Evolutionary conservation across 2,888 invertebrate species (phyloP).

Genomic region (Apodemia zela): DNA sequence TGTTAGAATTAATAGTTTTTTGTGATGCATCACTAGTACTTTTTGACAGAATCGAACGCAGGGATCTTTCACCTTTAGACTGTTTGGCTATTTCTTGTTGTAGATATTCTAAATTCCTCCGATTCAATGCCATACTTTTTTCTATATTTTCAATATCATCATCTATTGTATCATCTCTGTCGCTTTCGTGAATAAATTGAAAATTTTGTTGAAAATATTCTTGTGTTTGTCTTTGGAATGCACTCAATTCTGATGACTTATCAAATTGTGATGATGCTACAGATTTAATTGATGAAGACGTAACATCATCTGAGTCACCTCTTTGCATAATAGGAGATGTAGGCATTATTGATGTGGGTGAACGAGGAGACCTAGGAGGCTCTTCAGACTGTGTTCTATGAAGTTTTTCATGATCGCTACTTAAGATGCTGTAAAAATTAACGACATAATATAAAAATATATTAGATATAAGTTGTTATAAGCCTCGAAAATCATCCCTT

Average conservation of each 20-base stretch:
- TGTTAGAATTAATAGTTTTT: constrained; percentile 57
- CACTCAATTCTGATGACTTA: constrained; percentile 66
- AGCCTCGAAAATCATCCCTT: background rate
- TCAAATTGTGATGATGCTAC: constrained; percentile 65
- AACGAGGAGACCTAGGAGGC: constrained; percentile 86
- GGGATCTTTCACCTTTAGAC: constrained; percentile 57
- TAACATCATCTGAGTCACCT: constrained; percentile 68
- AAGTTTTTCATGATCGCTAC: constrained; percentile 85
- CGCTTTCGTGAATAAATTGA: constrained; percentile 76
- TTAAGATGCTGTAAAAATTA: constrained; percentile 52
- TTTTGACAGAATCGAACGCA: constrained; percentile 67
- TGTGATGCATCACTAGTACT: constrained; percentile 70
- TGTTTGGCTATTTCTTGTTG: constrained; percentile 78
- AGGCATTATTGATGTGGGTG: constrained; percentile 72
- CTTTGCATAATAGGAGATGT: constrained; percentile 71
- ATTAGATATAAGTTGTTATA: background rate
- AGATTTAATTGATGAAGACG: constrained; percentile 66
- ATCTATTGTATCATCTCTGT: constrained; percentile 74
- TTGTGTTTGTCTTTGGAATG: constrained; percentile 64
- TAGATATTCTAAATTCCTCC: constrained; percentile 71
- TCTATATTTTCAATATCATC: constrained; percentile 75
- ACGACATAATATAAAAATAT: constrained; percentile 13
- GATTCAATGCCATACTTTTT: constrained; percentile 75
- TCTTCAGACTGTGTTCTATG: constrained; percentile 93
- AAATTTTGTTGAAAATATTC: constrained; percentile 78